phyloP scores from a whole-genome alignment of 92 coral and sea anemone genomes.

The Umimayanthus chanpuru region DNA sequence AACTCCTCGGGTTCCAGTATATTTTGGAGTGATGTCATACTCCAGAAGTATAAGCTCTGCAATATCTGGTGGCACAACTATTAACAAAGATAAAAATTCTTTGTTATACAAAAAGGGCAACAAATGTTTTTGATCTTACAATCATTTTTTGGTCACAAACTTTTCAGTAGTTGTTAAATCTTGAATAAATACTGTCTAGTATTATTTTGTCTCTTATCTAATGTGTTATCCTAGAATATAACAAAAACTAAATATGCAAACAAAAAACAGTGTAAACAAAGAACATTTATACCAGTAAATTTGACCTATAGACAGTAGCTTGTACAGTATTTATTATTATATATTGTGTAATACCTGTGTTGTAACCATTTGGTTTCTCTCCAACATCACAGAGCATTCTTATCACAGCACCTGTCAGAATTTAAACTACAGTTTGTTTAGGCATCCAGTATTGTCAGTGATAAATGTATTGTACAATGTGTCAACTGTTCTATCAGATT shows the following conservation, averaged over 20 bases:
- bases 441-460: too few relatives aligned
- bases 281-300: too few relatives aligned
- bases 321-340: too few relatives aligned
- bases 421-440: background rate
- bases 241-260: too few relatives aligned
- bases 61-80: constrained; percentile 80
- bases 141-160: too few relatives aligned
- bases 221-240: background rate
- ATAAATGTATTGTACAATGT: background rate
- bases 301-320: too few relatives aligned
- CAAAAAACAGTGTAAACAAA: too few relatives aligned
- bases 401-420: constrained; percentile 6
- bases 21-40: constrained; percentile 62
- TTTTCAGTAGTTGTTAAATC: too few relatives aligned
- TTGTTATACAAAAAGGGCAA: too few relatives aligned
- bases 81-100: background rate
- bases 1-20: constrained; percentile 42
- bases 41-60: constrained; percentile 85
- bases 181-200: too few relatives aligned
- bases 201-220: background rate
- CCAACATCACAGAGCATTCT: constrained; percentile 72
- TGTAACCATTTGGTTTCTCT: constrained; percentile 65
- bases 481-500: background rate
- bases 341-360: constrained; percentile 59
- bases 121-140: too few relatives aligned